These are phyloP conservation scores for Chitala chitala DNA, from an alignment of 2,113 vertebrate species.

Conservation along the genomic window DNA sequence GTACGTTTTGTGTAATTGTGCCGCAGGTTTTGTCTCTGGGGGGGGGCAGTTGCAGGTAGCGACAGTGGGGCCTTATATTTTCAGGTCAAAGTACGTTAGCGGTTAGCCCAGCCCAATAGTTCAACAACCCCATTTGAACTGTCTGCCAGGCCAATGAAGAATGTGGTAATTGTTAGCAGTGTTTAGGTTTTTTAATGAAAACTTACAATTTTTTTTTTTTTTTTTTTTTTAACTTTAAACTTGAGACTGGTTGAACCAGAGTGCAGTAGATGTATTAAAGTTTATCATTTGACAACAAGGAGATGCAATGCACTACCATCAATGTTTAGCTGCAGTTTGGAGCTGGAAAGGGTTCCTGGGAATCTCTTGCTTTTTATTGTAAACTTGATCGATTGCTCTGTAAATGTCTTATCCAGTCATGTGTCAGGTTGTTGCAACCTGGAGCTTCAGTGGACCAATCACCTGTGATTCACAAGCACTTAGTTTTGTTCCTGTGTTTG, in stretches of 20 bases:
- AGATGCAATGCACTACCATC: not conserved
- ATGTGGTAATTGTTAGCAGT: too few species aligned
- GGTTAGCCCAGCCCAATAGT: not conserved
- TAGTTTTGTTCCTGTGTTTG: not conserved
- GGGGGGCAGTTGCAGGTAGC: not conserved
- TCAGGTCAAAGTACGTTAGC: not conserved
- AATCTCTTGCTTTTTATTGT: not conserved
- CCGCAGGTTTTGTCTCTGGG: not conserved
- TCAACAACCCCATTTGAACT: not conserved
- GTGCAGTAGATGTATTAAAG: not conserved
- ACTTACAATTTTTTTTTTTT: too few species aligned
- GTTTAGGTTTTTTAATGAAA: too few species aligned
- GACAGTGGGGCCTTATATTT: not conserved
- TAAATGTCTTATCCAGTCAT: slow-evolving; percentile 9
- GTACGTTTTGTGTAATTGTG: not conserved
- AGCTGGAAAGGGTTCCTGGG: not conserved
- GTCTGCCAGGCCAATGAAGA: not conserved
- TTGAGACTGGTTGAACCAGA: not conserved
- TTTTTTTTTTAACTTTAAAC: not conserved
- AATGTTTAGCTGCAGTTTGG: not conserved
- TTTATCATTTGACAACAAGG: slow-evolving; percentile 6
- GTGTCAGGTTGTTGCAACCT: not conserved
- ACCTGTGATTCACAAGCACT: not conserved
- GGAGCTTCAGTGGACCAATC: slow-evolving; percentile 7
- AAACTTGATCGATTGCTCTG: not conserved